A percentile compares a stretch with the other conserved stretches of the same genome.
Evolutionary conservation across 92 coral and sea anemone genomes (phyloP).

Genomic region (Pocillopora meandrina): DNA sequence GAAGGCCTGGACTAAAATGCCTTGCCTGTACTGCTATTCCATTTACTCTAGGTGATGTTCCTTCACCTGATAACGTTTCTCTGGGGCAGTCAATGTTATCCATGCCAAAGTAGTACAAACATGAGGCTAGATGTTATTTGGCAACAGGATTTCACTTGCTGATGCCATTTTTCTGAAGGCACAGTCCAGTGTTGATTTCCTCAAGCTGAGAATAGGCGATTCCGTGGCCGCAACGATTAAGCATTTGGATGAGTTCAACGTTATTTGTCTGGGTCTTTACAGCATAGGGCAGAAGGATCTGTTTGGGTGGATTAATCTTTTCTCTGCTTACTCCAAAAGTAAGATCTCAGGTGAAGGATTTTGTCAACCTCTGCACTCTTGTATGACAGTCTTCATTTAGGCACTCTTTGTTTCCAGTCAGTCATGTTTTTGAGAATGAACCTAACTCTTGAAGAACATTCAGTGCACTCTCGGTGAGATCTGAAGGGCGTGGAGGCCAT

Average conservation of each 20-base stretch:
- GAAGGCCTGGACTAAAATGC: conserved; percentile 54
- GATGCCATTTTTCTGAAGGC: conserved; percentile 28
- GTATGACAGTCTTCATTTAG: neutral
- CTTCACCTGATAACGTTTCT: conserved; percentile 66
- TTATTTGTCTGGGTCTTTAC: conserved; percentile 49
- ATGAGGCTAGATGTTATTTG: conserved; percentile 47
- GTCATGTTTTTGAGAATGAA: conserved; percentile 15
- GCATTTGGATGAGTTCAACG: conserved; percentile 37
- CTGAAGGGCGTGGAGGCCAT: conserved; percentile 41
- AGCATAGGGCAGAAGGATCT: conserved; percentile 56
- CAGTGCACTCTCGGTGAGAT: conserved; percentile 5
- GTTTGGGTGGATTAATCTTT: conserved; percentile 43
- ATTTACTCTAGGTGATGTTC: conserved; percentile 63
- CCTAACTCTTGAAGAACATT: conserved; percentile 28
- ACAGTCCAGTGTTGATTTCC: conserved; percentile 50
- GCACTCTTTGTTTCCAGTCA: conserved; percentile 15
- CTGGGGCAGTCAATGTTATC: conserved; percentile 68
- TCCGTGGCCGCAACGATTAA: conserved; percentile 45
- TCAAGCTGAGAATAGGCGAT: conserved; percentile 61
- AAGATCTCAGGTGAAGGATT: conserved; percentile 28
- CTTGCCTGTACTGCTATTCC: conserved; percentile 59
- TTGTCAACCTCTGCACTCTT: conserved; percentile 26
- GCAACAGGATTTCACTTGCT: conserved; percentile 44
- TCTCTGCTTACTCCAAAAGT: conserved; percentile 35
- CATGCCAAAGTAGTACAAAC: conserved; percentile 55